Evolutionary conservation across 2,888 invertebrate genomes (phyloP).

Genomic region (Tenthredo amoena): DNA sequence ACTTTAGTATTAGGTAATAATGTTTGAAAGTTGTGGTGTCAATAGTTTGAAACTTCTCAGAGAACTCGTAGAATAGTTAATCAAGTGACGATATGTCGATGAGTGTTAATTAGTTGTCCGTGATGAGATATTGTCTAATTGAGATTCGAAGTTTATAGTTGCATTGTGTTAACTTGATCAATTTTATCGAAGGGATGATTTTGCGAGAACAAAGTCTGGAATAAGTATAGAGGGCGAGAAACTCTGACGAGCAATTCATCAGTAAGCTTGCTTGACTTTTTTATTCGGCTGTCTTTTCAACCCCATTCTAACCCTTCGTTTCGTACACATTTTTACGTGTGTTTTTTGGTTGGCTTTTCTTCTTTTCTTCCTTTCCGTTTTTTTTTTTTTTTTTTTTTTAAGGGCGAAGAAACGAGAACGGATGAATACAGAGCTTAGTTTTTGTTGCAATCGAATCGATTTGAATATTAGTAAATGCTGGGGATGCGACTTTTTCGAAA

Average conservation of each 20-base stretch:
- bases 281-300: slow-evolving; percentile 17
- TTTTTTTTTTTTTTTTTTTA: background rate
- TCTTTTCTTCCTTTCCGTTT: background rate
- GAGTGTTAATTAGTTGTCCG: background rate
- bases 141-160: background rate
- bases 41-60: background rate
- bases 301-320: background rate
- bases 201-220: slow-evolving; percentile 16
- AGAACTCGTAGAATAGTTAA: background rate
- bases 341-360: background rate
- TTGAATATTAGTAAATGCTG: slow-evolving; percentile 8
- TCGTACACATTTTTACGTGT: background rate
- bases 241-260: slow-evolving; percentile 32
- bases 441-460: background rate
- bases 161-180: background rate
- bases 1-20: background rate
- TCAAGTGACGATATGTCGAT: background rate
- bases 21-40: background rate
- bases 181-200: background rate
- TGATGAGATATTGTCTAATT: background rate
- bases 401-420: background rate
- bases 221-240: slow-evolving; percentile 29
- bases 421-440: slow-evolving; percentile 7
- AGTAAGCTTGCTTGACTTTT: slow-evolving; percentile 11
- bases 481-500: background rate